Percentiles rank a stretch among this genome's conserved stretches.
These are phyloP conservation scores for Bugulina stolonifera DNA, from an alignment of 2,888 invertebrate genomes.

Conservation along the genomic window DNA sequence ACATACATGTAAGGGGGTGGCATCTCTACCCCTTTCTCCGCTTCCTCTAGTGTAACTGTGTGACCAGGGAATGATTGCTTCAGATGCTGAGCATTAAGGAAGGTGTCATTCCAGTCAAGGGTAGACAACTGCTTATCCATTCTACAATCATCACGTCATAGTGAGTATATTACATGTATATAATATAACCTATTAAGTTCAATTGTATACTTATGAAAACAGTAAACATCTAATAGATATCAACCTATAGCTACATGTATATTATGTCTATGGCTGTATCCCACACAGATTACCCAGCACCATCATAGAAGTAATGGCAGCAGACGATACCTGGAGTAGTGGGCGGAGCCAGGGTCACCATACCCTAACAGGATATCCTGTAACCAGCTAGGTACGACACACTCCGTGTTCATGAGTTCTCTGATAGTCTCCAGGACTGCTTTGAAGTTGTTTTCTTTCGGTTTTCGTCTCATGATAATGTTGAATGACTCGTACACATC, in stretches of 20 bases:
- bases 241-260: too few relatives aligned
- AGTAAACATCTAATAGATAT: too few relatives aligned
- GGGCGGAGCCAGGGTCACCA: conserved; percentile 93
- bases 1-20: conserved; percentile 74
- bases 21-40: conserved; percentile 59
- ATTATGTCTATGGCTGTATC: too few relatives aligned
- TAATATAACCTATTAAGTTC: neutral
- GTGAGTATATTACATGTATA: neutral
- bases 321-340: conserved; percentile 78
- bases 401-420: conserved; percentile 89
- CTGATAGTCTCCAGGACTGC: conserved; percentile 97
- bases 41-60: conserved; percentile 63
- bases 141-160: conserved; percentile 60
- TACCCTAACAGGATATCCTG: conserved; percentile 83
- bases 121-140: conserved; percentile 78
- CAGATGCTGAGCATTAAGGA: conserved; percentile 83
- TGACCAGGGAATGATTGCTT: conserved; percentile 77
- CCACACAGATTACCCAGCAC: too few relatives aligned
- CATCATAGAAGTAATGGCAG: too few relatives aligned
- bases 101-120: conserved; percentile 96
- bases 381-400: conserved; percentile 56
- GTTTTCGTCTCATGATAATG: conserved; percentile 93
- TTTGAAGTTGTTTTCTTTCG: conserved; percentile 99
- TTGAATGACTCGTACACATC: conserved; percentile 69
- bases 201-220: too few relatives aligned